A percentile compares a stretch with the other conserved stretches of the same genome.
Evolutionary conservation across 1,140 invertebrate species (phyloP).

Genomic region (Temnothorax longispinosus): DNA sequence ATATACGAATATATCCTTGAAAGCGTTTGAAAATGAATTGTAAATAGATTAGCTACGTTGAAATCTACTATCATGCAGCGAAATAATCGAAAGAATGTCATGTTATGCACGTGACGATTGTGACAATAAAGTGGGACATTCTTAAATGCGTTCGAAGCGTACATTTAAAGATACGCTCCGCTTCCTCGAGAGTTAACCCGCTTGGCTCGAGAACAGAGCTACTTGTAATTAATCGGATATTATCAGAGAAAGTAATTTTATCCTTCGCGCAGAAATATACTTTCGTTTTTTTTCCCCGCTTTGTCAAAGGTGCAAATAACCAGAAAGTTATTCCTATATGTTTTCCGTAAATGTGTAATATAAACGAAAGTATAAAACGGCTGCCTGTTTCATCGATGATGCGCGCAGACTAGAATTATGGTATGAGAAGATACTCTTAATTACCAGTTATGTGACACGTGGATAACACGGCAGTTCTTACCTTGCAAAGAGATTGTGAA

Average conservation of each 20-base stretch:
- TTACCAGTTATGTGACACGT: conserved; percentile 44
- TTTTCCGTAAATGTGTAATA: conserved; percentile 72
- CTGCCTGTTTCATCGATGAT: conserved; percentile 66
- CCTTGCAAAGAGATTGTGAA: conserved; percentile 74
- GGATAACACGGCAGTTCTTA: conserved; percentile 76
- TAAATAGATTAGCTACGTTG: conserved; percentile 27
- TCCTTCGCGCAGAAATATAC: background rate
- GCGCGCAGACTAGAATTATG: conserved; percentile 56
- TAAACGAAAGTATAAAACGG: conserved; percentile 68
- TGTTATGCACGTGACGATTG: conserved; percentile 54
- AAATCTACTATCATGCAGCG: background rate
- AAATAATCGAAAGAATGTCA: conserved; percentile 13
- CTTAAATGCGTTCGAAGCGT: conserved; percentile 73
- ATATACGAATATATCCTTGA: background rate
- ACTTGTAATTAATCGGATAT: conserved; percentile 52
- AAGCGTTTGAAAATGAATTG: conserved; percentile 17
- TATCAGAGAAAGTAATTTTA: conserved; percentile 35
- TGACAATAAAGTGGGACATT: conserved; percentile 78
- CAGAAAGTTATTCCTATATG: conserved; percentile 32
- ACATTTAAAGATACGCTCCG: conserved; percentile 41
- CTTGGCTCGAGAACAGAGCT: conserved; percentile 39
- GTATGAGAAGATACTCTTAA: conserved; percentile 43
- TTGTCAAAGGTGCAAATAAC: conserved; percentile 33
- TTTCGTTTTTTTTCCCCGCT: background rate
- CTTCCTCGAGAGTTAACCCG: conserved; percentile 1